These are phyloP conservation scores for Paralvinella palmiformis DNA, from an alignment of 1,140 invertebrate species.

Conservation along the genomic window DNA sequence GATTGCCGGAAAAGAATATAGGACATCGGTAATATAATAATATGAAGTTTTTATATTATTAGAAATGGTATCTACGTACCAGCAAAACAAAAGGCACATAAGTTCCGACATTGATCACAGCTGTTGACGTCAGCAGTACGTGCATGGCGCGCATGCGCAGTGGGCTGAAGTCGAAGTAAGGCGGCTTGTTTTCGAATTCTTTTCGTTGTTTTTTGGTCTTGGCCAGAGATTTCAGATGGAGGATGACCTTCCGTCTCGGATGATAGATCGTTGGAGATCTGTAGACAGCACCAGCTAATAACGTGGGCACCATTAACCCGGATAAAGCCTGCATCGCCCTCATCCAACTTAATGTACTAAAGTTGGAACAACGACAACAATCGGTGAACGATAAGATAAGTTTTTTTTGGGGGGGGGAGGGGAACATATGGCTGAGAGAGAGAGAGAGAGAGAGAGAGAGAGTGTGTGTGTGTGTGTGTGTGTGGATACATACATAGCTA, in stretches of 20 bases:
- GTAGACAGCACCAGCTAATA: not conserved
- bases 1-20: not conserved
- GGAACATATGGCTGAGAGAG: too few relatives aligned
- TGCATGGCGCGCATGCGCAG: not conserved
- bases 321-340: not conserved
- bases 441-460: too few relatives aligned
- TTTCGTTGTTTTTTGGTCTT: not conserved
- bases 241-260: not conserved
- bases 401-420: too few relatives aligned
- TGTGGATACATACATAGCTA: too few relatives aligned
- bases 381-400: too few relatives aligned
- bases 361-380: too few relatives aligned
- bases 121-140: not conserved
- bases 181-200: not conserved
- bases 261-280: not conserved
- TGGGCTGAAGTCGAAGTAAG: constrained; percentile 1
- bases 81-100: constrained; percentile 1
- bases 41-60: not conserved
- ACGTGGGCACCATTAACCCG: not conserved
- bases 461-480: too few relatives aligned
- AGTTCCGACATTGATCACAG: not conserved
- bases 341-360: not conserved
- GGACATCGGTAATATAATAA: not conserved
- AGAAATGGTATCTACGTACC: too few relatives aligned
- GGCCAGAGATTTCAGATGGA: not conserved